Evolutionary conservation across 2,797 vertebrate genomes (phyloP), one percentile per base, ranked within the genome.

Genomic region (Cuculus canorus): DNA sequence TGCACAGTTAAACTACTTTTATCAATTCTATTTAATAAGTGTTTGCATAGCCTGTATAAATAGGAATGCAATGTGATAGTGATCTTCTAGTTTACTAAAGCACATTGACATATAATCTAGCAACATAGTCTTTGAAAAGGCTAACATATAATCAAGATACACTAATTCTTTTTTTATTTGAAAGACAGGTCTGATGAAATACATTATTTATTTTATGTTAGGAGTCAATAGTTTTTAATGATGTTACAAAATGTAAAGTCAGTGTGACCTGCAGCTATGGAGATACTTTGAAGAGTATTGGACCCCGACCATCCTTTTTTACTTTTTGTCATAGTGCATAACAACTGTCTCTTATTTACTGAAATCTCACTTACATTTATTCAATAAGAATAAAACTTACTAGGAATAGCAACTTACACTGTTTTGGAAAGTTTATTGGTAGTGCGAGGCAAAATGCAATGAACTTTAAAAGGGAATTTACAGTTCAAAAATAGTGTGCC

Each of bases 1-100:
- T 84, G 59, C 47, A 80, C 9, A 33, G 48, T 76, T 88, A 80
- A 96, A 90, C 71, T 71, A 30, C 32, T 64, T 89, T 91, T 92
- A 92, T 73, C 85, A 47, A 52, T 56, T 77, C 33, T 73, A 72
- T 76, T 93, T 54, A 88, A n/a, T 60, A 70, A 63, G 11, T 41
- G 22, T 64, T 91, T 76, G 32, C 23, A 65, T 13, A 83, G 25
- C 8, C 35, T 59, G 39, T 71, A 80, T 24, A 19, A 19, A 35
- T 4, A 86, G 59, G 30, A 70, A 61, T 78, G 35, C 35, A 82
- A 65, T 69, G 37, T 30, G 47, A 86, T 33, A 69, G 37, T 30
- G 47, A 86, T 33, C 37, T 84, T 81, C 57, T 56, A 82, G 22
- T 59, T 57, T 68, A 8, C 56, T 78, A 35, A 82, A 90, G 52